Percentiles rank a stretch among this genome's conserved stretches.
These are phyloP conservation scores for Hippopotamus amphibius DNA, from an alignment of 2,113 vertebrate species.

Conservation along the genomic window DNA sequence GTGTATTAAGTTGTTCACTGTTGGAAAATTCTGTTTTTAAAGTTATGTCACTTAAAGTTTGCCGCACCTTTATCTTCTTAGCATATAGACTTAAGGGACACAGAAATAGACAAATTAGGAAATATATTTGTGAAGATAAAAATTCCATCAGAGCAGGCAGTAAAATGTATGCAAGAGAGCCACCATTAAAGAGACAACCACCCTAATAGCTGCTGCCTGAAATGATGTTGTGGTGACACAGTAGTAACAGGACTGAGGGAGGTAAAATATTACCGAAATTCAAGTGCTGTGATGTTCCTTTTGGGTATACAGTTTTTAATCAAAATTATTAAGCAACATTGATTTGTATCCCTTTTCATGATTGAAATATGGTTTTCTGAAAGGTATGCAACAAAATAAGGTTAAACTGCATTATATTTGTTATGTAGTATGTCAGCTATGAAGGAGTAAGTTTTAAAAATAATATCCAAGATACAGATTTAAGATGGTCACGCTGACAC, in stretches of 20 bases:
- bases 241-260: not conserved
- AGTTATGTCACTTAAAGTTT: not conserved
- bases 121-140: conserved; percentile 69
- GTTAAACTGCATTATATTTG: conserved; percentile 51
- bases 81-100: conserved; percentile 31
- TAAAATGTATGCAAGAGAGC: conserved; percentile 52
- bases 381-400: conserved; percentile 54
- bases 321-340: conserved; percentile 59
- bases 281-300: conserved; percentile 25
- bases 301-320: conserved; percentile 28
- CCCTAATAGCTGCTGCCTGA: not conserved
- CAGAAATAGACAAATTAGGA: conserved; percentile 53
- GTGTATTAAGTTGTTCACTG: not conserved
- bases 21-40: conserved; percentile 43
- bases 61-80: conserved; percentile 39
- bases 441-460: conserved; percentile 61
- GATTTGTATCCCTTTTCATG: conserved; percentile 25
- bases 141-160: conserved; percentile 63
- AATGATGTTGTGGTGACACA: conserved; percentile 53
- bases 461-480: conserved; percentile 55
- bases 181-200: conserved; percentile 17
- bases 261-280: conserved; percentile 64
- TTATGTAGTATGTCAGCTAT: conserved; percentile 37
- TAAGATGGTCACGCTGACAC: conserved; percentile 48
- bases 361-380: conserved; percentile 59